Base-by-base conservation (phyloP, 2,888 invertebrate species). In the Drosophila mulleri region DNA sequence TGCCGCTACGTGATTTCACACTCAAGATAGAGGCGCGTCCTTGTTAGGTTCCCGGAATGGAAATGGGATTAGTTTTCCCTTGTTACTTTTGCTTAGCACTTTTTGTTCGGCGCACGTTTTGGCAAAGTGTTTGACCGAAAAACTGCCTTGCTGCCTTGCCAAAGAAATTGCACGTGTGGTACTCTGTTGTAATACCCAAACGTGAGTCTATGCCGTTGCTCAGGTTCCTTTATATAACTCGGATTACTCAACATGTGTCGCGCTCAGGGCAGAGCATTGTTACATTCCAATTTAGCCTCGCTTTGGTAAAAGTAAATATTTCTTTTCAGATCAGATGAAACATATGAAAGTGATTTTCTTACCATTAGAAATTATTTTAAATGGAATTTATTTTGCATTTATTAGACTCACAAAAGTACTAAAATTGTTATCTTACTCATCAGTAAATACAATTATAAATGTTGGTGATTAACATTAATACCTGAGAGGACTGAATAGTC, bases 1-100 rank as follows among this genome's bases (percentile, higher is more conserved):
- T 44, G 48, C 65, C 29, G 37, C 68, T 72, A 88, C 85, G 85
- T 85, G 85, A 85, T 85, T 85, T 85, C 86, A 62, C 78, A 82
- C 70, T 78, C 70, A 78, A 85, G 88, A 85, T 85, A 86, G 68
- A 61, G 63, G 26, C 57, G 45, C 59, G 64, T 65, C 56, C 71
- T 70, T 47, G 45, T 61, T 77, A 23, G 39, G 45, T 88, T 83
- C 84, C 42, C 37, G 63, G 88, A 84, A 88, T 58, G 37, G 59
- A 56, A 73, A 69, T 47, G 72, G 76, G 80, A 72, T 75, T 67
- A 65, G 35, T 65, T 79, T 32, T 32, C 7, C 32, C 32, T 50
- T 12, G 6, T 32, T 41, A 41, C 32, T 14, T 79, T 45, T 58
- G 8, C 41, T 41, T 68, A 69, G 26, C 66, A 59, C 70, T 52